A percentile compares a stretch with the other conserved stretches of the same genome.
These are phyloP conservation scores for Leptatherina wallacei DNA, from an alignment of 2,797 vertebrate species.

Conservation along the genomic window DNA sequence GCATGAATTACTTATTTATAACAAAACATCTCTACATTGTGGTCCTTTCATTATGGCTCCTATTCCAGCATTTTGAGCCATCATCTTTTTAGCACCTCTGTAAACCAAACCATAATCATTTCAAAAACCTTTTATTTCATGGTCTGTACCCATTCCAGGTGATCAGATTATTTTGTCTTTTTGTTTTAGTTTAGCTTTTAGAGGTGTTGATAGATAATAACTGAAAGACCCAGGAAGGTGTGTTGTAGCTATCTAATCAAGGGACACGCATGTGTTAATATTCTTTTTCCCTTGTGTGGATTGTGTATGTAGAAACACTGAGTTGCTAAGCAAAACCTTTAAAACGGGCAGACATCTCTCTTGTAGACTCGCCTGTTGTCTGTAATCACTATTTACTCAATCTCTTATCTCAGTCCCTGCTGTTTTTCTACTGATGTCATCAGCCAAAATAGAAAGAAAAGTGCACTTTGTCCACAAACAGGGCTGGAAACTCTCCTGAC, in stretches of 20 bases:
- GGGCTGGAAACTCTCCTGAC: conserved; percentile 28
- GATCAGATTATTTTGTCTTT: background rate
- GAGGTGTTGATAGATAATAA: conserved; percentile 6
- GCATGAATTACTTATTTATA: background rate
- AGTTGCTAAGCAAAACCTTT: conserved; percentile 41
- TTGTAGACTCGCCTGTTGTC: conserved; percentile 22
- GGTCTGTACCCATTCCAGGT: background rate
- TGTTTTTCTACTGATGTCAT: conserved; percentile 73
- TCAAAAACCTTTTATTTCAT: background rate
- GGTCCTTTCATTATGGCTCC: background rate
- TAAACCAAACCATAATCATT: background rate
- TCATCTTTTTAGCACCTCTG: background rate
- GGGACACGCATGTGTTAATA: conserved; percentile 12
- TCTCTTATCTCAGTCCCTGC: conserved; percentile 64
- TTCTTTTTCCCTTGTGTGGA: background rate
- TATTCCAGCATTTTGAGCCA: background rate
- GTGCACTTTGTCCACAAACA: conserved; percentile 49
- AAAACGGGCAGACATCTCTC: conserved; percentile 25
- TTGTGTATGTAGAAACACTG: conserved; percentile 7
- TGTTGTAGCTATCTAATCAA: conserved; percentile 5
- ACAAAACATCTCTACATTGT: background rate
- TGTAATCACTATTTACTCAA: conserved; percentile 72
- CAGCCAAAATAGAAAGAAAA: conserved; percentile 59
- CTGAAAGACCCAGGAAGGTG: conserved; percentile 11
- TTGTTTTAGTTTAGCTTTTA: conserved; percentile 16